Evolutionary conservation across 2,888 invertebrate genomes (phyloP).

Genomic region (Ectemnius continuus): DNA sequence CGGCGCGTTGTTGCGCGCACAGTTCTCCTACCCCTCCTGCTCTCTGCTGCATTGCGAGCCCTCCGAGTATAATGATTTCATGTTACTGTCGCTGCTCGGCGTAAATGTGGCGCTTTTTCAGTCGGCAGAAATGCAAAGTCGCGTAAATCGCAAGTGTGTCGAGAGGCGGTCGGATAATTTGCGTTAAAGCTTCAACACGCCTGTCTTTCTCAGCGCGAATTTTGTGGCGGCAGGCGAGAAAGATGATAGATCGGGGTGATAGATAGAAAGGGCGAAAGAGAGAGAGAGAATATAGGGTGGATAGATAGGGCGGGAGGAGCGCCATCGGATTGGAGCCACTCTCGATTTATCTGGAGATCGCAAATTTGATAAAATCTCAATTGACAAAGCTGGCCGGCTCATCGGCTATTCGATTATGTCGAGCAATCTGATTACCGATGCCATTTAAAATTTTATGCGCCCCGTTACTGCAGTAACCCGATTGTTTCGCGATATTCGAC

Average conservation of each 20-base stretch:
- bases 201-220: neutral
- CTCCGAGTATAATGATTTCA: neutral
- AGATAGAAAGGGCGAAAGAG: no score
- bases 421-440: slow-evolving; percentile 42
- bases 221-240: neutral
- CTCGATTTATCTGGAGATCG: slow-evolving; percentile 15
- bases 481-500: slow-evolving; percentile 38
- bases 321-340: slow-evolving; percentile 3
- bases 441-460: slow-evolving; percentile 49
- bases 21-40: no score
- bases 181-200: neutral
- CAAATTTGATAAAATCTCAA: slow-evolving; percentile 42
- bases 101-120: no score
- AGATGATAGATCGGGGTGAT: no score
- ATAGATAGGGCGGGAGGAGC: neutral
- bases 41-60: no score
- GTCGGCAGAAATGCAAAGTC: neutral
- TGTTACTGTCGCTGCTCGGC: neutral
- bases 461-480: slow-evolving; percentile 20
- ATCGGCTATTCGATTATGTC: slow-evolving; percentile 37
- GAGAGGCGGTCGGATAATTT: neutral
- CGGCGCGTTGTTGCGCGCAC: neutral
- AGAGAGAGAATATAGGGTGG: no score
- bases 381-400: slow-evolving; percentile 47
- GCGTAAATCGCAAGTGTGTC: neutral